A percentile compares a stretch with the other conserved stretches of the same genome.
These are phyloP conservation scores for Ctenodactylus gundi DNA, from an alignment of 2,113 vertebrate genomes.

Conservation along the genomic window DNA sequence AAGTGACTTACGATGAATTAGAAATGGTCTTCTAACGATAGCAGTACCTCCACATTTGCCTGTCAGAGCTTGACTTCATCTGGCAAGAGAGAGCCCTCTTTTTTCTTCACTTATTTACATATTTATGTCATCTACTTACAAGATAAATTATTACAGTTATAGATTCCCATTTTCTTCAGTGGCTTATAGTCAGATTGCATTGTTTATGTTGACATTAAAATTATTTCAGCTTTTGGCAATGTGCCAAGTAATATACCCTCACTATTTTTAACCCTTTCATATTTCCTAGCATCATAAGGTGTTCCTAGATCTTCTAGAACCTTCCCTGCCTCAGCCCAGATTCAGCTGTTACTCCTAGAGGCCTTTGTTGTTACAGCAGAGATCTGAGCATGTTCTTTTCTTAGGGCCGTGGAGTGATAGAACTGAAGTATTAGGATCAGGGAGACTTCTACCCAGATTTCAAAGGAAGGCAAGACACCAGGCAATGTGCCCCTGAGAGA, in stretches of 20 bases:
- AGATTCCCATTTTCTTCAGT: neutral
- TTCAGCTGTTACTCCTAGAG: neutral
- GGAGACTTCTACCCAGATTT: too few relatives aligned
- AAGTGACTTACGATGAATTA: neutral
- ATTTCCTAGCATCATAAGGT: neutral
- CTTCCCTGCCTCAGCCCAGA: neutral
- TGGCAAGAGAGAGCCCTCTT: neutral
- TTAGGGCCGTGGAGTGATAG: too few relatives aligned
- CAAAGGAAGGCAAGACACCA: too few relatives aligned
- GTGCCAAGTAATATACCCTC: neutral
- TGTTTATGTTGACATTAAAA: neutral
- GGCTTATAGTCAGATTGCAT: neutral
- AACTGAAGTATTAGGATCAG: too few relatives aligned
- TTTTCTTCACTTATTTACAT: neutral
- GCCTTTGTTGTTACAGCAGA: neutral
- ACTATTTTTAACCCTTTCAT: neutral
- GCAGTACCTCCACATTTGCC: neutral
- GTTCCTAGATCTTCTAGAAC: neutral
- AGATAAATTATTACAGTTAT: neutral
- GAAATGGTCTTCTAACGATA: neutral
- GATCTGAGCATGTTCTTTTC: too few relatives aligned
- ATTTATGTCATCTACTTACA: neutral
- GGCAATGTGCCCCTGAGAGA: too few relatives aligned
- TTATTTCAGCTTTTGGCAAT: neutral
- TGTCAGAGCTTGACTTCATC: neutral